These are phyloP conservation scores for Chaenocephalus aceratus DNA, from an alignment of 2,113 vertebrate genomes.

Conservation along the genomic window DNA sequence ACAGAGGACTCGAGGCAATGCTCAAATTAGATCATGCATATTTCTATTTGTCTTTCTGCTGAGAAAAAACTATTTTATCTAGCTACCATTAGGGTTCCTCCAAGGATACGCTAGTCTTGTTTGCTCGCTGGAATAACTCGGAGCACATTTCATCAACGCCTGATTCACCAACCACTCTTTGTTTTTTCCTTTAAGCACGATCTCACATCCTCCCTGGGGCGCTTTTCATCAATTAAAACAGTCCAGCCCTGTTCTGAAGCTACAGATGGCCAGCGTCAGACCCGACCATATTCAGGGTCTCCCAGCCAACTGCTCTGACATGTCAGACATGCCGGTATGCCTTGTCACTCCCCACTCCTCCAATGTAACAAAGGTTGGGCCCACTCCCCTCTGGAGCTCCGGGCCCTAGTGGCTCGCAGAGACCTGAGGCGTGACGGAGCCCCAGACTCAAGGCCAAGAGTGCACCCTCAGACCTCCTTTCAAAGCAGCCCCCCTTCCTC, in stretches of 20 bases:
- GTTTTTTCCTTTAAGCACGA: slow-evolving; percentile 63
- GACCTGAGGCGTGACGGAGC: slow-evolving; percentile 76
- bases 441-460: slow-evolving; percentile 76
- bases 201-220: slow-evolving; percentile 55
- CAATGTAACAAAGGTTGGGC: slow-evolving; percentile 73
- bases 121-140: slow-evolving; percentile 60
- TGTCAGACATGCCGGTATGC: slow-evolving; percentile 79
- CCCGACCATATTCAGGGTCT: slow-evolving; percentile 63
- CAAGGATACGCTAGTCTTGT: slow-evolving; percentile 46
- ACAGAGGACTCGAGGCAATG: slow-evolving; percentile 51
- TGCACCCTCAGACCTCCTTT: slow-evolving; percentile 64
- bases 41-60: slow-evolving; percentile 69
- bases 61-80: slow-evolving; percentile 54
- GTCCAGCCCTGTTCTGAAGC: slow-evolving; percentile 51
- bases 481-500: slow-evolving; percentile 36
- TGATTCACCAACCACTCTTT: slow-evolving; percentile 51
- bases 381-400: slow-evolving; percentile 67
- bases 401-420: slow-evolving; percentile 69
- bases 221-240: slow-evolving; percentile 67
- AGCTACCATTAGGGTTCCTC: slow-evolving; percentile 52
- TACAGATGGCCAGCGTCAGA: slow-evolving; percentile 75
- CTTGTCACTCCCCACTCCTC: slow-evolving; percentile 76
- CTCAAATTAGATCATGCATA: slow-evolving; percentile 64
- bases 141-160: slow-evolving; percentile 58
- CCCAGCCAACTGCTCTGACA: slow-evolving; percentile 78